Evolutionary conservation across 2,113 vertebrate species (phyloP), one percentile per base, ranked within the genome.

Genomic region (Rhinopomastus cyanomelas): DNA sequence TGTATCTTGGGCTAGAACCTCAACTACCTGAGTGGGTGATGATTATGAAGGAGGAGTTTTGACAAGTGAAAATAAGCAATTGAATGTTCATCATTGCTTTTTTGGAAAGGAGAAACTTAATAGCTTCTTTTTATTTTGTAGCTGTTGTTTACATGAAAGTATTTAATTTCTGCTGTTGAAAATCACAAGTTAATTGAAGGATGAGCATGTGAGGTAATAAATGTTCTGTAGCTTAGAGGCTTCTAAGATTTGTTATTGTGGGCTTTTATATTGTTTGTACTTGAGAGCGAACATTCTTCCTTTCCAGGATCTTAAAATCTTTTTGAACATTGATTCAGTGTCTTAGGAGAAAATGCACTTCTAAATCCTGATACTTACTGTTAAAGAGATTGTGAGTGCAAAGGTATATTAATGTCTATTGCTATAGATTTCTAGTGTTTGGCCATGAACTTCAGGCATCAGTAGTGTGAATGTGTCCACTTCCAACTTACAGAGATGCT

Each of bases 31-130:
- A 39, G 16, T 19, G 3, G 44, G 78, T 90, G 78, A 82, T 87
- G 83, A 80, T 75, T 89, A 60, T 53, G 66, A 55, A 78, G 74
- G 73, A 84, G 34, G 34, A 36, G 75, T 79, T 83, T 66, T 82
- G 61, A 76, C 51, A 82, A 85, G 87, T 90, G 74, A 73, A 91
- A 96, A 90, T 18, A 83, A 78, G 64, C 81, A 81, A 71, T 91
- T 89, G 92, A 85, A 79, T 87, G 86, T 52, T 92, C 84, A 82
- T 82, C 9, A 6, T 65, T 36, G 3, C 49, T 84, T 83, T 89
- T 42, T 80, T 6, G 6, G 68, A 74, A 88, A 67, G 81, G 72
- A 82, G 79, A 73, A 72, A 90, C 69, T 61, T 75, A 84, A 92
- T 85, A 81, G 69, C 39, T 78, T 3, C 77, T 46, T 42, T 42